These are phyloP conservation scores for Rhinoptilus africanus DNA, from an alignment of 2,113 vertebrate species.

Conservation along the genomic window DNA sequence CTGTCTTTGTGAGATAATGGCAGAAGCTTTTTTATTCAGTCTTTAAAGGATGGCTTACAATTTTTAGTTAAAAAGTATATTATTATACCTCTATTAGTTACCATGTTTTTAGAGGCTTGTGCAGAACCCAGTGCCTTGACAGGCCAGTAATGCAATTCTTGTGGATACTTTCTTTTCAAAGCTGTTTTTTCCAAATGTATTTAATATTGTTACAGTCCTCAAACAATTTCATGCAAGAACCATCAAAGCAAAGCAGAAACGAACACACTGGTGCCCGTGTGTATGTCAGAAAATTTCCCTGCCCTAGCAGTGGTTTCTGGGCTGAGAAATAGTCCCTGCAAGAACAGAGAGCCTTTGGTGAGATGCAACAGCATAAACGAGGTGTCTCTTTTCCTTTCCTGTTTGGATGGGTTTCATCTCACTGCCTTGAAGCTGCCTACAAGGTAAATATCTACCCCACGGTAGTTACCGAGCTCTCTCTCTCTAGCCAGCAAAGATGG, in stretches of 20 bases:
- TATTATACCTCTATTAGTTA: background rate
- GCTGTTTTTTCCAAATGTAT: background rate
- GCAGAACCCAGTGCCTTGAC: background rate
- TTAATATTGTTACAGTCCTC: background rate
- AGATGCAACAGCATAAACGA: background rate
- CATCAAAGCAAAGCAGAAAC: background rate
- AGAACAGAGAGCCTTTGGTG: background rate
- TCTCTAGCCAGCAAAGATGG: background rate
- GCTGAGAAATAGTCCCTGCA: background rate
- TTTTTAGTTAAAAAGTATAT: background rate
- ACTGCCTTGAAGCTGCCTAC: background rate
- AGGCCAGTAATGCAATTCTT: background rate
- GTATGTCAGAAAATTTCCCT: background rate
- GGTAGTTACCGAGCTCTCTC: background rate
- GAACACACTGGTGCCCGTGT: accelerated
- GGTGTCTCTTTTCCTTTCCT: background rate
- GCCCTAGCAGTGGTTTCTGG: background rate
- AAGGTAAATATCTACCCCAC: background rate
- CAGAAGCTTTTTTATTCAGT: background rate
- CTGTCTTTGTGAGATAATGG: background rate
- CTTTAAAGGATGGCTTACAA: background rate
- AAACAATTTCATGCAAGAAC: background rate
- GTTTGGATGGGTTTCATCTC: background rate
- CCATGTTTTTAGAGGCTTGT: background rate
- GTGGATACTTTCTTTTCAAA: background rate